Evolutionary conservation across 2,888 invertebrate genomes (phyloP).

Genomic region (Apotomis betuletana): DNA sequence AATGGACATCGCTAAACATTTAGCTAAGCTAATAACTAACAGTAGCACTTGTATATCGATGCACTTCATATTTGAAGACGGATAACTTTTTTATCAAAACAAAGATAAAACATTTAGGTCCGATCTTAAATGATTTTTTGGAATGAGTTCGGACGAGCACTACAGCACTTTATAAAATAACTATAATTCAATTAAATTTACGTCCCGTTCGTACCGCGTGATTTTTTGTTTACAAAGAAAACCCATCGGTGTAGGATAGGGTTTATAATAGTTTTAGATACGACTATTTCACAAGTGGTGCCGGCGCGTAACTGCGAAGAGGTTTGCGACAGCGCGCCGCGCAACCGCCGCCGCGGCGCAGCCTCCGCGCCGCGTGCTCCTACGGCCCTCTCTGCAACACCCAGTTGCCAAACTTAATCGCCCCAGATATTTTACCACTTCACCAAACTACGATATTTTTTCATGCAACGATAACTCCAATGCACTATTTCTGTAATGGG

Average conservation of each 20-base stretch:
- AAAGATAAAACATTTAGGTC: conserved; percentile 15
- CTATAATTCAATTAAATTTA: conserved; percentile 12
- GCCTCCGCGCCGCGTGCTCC: conserved; percentile 53
- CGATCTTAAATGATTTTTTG: not conserved
- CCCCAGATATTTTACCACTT: conserved; percentile 68
- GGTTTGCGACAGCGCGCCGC: conserved; percentile 65
- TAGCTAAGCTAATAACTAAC: conserved; percentile 61
- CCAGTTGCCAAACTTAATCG: conserved; percentile 70
- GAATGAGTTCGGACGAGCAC: conserved; percentile 6
- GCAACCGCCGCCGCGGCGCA: conserved; percentile 45
- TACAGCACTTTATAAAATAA: not conserved
- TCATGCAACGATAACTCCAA: conserved; percentile 58
- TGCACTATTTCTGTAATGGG: conserved; percentile 64
- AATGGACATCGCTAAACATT: conserved; percentile 67
- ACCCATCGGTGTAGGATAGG: conserved; percentile 70
- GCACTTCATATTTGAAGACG: conserved; percentile 58
- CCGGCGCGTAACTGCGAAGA: conserved; percentile 67
- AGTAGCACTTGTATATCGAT: conserved; percentile 58
- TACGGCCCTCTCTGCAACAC: conserved; percentile 63
- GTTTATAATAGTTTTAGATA: conserved; percentile 80
- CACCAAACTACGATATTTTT: conserved; percentile 54
- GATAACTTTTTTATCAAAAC: conserved; percentile 9
- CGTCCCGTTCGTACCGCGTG: conserved; percentile 57
- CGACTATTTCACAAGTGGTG: conserved; percentile 81
- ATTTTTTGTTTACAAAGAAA: conserved; percentile 75